Evolutionary conservation across 2,113 vertebrate genomes (phyloP).

Genomic region (Rhegmatorhina hoffmannsi): DNA sequence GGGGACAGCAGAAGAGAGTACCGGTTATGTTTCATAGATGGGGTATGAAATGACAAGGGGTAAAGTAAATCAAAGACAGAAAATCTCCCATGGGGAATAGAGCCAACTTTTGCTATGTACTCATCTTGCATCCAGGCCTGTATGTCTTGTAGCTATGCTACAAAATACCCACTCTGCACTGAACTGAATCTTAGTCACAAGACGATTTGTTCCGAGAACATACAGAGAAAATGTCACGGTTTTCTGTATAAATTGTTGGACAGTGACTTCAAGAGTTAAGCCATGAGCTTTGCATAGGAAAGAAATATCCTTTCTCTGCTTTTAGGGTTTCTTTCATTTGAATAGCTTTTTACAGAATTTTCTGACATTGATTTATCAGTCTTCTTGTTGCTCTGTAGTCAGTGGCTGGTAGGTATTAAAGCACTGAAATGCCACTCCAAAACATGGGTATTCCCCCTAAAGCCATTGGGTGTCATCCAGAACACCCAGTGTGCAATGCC

Average conservation of each 20-base stretch:
- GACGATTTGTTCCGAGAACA: neutral
- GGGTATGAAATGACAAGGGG: neutral
- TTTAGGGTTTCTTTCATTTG: neutral
- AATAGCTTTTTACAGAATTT: neutral
- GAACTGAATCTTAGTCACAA: neutral
- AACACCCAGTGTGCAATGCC: neutral
- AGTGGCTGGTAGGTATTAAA: neutral
- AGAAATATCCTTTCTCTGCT: neutral
- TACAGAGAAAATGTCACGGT: neutral
- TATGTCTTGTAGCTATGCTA: neutral
- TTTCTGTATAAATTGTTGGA: neutral
- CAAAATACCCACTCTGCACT: neutral
- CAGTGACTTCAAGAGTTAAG: neutral
- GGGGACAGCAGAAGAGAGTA: neutral
- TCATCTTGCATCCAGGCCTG: neutral
- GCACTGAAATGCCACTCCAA: neutral
- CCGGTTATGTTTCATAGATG: neutral
- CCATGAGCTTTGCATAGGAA: neutral
- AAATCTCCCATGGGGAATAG: neutral
- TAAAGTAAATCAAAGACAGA: neutral
- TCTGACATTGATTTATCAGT: neutral
- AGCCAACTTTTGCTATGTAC: neutral
- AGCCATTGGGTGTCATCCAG: neutral
- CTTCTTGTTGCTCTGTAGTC: rapidly evolving
- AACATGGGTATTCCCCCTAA: neutral